Evolutionary conservation across 1,140 invertebrate species (phyloP).

Genomic region (Artemia franciscana): DNA sequence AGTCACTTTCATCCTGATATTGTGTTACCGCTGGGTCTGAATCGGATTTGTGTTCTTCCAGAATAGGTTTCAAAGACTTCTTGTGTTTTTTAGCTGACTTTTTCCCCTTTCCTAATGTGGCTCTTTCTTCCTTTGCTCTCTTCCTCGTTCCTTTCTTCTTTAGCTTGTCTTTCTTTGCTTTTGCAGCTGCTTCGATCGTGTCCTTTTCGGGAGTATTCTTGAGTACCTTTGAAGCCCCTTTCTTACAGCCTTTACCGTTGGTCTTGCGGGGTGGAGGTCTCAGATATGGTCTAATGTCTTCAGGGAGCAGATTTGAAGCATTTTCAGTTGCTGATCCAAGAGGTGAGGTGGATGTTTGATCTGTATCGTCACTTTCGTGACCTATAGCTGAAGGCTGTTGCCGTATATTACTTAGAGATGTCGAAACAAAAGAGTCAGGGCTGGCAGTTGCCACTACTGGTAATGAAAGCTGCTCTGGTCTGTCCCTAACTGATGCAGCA

Average conservation of each 20-base stretch:
- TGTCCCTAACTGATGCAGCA: background rate
- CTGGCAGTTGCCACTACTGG: background rate
- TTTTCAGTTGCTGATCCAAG: background rate
- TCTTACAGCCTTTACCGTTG: background rate
- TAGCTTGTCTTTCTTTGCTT: background rate
- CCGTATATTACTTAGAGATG: background rate
- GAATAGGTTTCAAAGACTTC: background rate
- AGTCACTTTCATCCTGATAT: background rate
- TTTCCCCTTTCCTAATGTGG: background rate
- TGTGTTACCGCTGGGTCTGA: background rate
- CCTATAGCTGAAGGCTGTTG: background rate
- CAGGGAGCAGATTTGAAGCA: background rate
- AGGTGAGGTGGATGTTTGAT: background rate
- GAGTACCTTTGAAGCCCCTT: background rate
- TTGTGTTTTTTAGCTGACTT: background rate
- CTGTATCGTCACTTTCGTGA: background rate
- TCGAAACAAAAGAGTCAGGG: background rate
- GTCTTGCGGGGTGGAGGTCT: background rate
- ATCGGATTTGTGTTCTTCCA: background rate
- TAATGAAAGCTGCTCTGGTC: no score
- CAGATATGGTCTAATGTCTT: background rate
- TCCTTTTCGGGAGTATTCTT: background rate
- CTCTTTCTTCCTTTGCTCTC: background rate
- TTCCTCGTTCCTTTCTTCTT: background rate
- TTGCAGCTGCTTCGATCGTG: background rate